Conservation (phyloP, 2,113 vertebrate genomes). For the Ia io region DNA sequence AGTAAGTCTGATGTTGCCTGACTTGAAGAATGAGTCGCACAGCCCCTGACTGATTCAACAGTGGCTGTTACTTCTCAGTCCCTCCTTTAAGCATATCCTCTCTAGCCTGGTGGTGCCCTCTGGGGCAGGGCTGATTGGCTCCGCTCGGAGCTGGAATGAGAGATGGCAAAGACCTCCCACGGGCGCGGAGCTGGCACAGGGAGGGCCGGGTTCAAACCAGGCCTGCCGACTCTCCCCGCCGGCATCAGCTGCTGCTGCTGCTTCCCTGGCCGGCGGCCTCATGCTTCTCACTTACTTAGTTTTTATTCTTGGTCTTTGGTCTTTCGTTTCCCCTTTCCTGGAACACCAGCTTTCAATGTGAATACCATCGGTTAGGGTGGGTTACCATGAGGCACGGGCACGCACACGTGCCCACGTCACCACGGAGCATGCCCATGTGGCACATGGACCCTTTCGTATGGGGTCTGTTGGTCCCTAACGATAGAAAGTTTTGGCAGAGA, state of each 20-base stretch:
- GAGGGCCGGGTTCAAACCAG: background rate
- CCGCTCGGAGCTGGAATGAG: background rate
- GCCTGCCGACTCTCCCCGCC: background rate
- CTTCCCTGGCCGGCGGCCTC: background rate
- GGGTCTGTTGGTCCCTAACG: background rate
- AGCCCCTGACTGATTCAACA: slow-evolving; percentile 12
- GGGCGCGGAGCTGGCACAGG: background rate
- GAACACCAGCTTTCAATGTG: background rate
- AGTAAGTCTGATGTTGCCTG: background rate
- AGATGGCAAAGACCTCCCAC: too few relatives aligned
- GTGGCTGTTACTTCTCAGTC: background rate
- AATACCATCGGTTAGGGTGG: background rate
- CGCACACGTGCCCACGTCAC: rapidly evolving
- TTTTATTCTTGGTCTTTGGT: background rate
- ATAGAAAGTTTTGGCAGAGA: background rate
- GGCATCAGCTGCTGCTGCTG: background rate
- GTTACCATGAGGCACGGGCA: rapidly evolving
- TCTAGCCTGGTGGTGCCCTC: background rate
- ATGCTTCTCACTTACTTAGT: background rate
- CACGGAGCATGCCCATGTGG: rapidly evolving
- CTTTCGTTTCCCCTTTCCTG: background rate
- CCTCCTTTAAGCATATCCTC: background rate
- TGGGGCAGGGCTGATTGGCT: background rate
- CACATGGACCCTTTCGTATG: rapidly evolving
- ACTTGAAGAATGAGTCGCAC: slow-evolving; percentile 14